These are phyloP conservation scores for Meiosimyza decipiens DNA, from an alignment of 2,888 invertebrate genomes.

Conservation along the genomic window DNA sequence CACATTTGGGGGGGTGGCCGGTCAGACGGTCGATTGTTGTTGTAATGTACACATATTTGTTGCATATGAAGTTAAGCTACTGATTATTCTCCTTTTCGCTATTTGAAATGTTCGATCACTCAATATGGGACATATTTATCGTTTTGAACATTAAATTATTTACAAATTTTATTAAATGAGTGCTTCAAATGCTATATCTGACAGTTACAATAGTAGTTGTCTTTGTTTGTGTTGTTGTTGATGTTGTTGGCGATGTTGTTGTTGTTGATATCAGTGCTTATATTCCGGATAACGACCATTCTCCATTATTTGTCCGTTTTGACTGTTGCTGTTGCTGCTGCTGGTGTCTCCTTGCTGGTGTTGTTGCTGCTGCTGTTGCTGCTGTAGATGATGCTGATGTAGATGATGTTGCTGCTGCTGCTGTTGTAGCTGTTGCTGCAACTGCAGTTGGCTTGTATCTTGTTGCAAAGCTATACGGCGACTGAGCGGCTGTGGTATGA, in stretches of 20 bases:
- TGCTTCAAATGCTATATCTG: neutral
- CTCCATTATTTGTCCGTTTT: slow-evolving; percentile 70
- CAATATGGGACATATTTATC: neutral
- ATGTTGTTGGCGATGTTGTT: slow-evolving; percentile 23
- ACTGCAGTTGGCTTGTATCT: slow-evolving; percentile 52
- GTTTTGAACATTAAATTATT: too few relatives aligned
- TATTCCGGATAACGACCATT: slow-evolving; percentile 79
- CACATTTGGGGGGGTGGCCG: slow-evolving; percentile 44
- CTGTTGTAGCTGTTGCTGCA: slow-evolving; percentile 55
- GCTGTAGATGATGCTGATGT: slow-evolving; percentile 47
- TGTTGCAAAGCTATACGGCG: slow-evolving; percentile 50
- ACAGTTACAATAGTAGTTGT: slow-evolving; percentile 1
- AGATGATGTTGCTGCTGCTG: slow-evolving; percentile 59
- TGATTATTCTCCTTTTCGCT: neutral
- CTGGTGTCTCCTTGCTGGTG: slow-evolving; percentile 65
- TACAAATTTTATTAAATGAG: too few relatives aligned
- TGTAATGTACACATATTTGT: neutral
- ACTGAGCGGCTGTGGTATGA: slow-evolving; percentile 64
- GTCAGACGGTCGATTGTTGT: slow-evolving; percentile 34
- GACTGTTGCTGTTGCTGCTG: slow-evolving; percentile 66
- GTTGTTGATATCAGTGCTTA: slow-evolving; percentile 75
- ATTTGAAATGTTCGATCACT: neutral
- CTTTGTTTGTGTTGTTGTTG: slow-evolving; percentile 30
- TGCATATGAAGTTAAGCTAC: slow-evolving; percentile 2
- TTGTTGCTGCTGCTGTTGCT: slow-evolving; percentile 49